These are phyloP conservation scores for Holotrichia oblita DNA, from an alignment of 1,140 invertebrate species.

Conservation along the genomic window DNA sequence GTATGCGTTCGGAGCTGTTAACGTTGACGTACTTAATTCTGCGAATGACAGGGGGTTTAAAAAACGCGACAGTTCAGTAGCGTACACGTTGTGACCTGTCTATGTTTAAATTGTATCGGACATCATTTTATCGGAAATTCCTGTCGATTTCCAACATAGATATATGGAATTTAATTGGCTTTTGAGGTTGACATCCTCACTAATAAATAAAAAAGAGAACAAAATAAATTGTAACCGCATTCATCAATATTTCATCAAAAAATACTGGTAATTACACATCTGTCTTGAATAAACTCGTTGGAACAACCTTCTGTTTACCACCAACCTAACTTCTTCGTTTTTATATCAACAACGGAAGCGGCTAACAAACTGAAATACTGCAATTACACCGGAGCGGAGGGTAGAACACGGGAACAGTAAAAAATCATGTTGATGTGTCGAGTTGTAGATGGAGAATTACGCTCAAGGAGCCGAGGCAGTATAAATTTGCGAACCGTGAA, in stretches of 20 bases:
- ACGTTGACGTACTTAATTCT: constrained; percentile 7
- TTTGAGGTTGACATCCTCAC: background rate
- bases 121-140: constrained; percentile 9
- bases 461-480: constrained; percentile 41
- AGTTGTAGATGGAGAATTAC: constrained; percentile 16
- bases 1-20: background rate
- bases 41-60: background rate
- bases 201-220: background rate
- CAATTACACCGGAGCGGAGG: background rate
- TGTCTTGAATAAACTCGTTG: too few relatives aligned
- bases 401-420: constrained; percentile 11
- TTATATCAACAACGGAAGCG: background rate
- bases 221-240: background rate
- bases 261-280: background rate
- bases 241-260: background rate
- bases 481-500: constrained; percentile 54
- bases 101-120: background rate
- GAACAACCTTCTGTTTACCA: too few relatives aligned
- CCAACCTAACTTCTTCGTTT: background rate
- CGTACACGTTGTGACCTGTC: background rate
- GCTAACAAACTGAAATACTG: constrained; percentile 17
- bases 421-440: constrained; percentile 20
- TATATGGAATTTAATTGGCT: too few relatives aligned
- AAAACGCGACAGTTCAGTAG: background rate
- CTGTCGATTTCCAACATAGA: too few relatives aligned